A percentile compares a stretch with the other conserved stretches of the same genome.
phyloP scores from a whole-genome alignment of 2,113 vertebrate species.

The Crotophaga sulcirostris region DNA sequence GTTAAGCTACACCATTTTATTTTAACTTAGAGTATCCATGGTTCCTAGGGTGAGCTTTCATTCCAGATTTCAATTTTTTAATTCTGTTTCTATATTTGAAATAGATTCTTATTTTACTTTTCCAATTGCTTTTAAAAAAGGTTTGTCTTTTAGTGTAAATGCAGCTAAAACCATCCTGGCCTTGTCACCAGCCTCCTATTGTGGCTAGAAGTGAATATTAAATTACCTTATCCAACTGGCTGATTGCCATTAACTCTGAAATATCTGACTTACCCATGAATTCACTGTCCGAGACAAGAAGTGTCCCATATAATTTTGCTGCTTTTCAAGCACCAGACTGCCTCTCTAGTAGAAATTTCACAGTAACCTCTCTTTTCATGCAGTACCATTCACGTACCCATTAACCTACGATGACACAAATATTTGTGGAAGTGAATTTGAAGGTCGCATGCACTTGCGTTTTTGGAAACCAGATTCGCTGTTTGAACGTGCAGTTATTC shows the following conservation, averaged over 20 bases:
- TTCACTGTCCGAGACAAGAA: background rate
- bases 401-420: background rate
- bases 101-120: constrained; percentile 25
- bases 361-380: background rate
- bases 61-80: constrained; percentile 1
- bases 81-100: constrained; percentile 5
- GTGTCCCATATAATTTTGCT: background rate
- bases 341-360: background rate
- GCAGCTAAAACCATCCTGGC: constrained; percentile 55
- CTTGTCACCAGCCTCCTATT: constrained; percentile 59
- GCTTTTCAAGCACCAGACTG: background rate
- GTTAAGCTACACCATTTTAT: constrained; percentile 47
- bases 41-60: constrained; percentile 24
- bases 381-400: background rate
- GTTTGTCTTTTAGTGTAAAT: constrained; percentile 14
- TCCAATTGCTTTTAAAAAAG: background rate
- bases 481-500: background rate
- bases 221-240: constrained; percentile 30
- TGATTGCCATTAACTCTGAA: constrained; percentile 55
- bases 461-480: background rate
- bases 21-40: background rate
- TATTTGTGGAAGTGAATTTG: background rate
- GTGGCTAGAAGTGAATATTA: constrained; percentile 56
- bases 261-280: constrained; percentile 10
- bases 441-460: background rate